These are phyloP conservation scores for Anabacerthia variegaticeps DNA, from an alignment of 2,797 vertebrate genomes.

Conservation along the genomic window DNA sequence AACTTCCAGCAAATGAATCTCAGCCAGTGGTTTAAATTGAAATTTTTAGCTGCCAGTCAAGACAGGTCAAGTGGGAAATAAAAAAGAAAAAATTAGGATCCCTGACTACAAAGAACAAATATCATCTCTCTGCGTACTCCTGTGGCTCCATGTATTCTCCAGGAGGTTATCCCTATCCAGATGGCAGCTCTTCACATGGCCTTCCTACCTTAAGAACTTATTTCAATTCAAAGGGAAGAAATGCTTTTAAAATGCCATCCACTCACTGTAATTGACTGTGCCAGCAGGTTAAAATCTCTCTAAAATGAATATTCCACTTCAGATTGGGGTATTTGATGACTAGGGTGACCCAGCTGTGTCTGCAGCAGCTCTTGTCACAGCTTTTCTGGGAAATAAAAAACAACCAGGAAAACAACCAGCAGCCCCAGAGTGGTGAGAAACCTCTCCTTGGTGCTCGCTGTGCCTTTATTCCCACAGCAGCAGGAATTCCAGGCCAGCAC, in stretches of 20 bases:
- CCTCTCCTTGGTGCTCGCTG: not conserved
- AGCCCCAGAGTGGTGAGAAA: not conserved
- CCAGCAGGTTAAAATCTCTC: not conserved
- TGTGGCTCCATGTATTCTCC: not conserved
- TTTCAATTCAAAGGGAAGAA: not conserved
- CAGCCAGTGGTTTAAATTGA: conserved; percentile 49
- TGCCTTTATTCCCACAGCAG: not conserved
- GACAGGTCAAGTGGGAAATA: conserved; percentile 46
- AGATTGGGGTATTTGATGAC: not conserved
- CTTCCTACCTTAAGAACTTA: not conserved
- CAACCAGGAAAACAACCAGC: not conserved
- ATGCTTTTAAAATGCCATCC: not conserved
- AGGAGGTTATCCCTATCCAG: not conserved
- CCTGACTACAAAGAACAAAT: not conserved
- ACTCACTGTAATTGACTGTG: not conserved
- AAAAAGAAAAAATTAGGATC: not conserved
- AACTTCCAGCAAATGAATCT: conserved; percentile 55
- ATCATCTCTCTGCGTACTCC: not conserved
- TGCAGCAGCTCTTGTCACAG: not conserved
- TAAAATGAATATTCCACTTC: not conserved
- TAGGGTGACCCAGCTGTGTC: not conserved
- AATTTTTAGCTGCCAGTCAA: conserved; percentile 50
- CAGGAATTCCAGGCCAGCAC: not conserved
- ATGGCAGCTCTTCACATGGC: not conserved
- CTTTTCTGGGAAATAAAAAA: not conserved